Evolutionary conservation across 2,113 vertebrate genomes (phyloP), one percentile per base, ranked within the genome.

Genomic region (Notothenia rossii): DNA sequence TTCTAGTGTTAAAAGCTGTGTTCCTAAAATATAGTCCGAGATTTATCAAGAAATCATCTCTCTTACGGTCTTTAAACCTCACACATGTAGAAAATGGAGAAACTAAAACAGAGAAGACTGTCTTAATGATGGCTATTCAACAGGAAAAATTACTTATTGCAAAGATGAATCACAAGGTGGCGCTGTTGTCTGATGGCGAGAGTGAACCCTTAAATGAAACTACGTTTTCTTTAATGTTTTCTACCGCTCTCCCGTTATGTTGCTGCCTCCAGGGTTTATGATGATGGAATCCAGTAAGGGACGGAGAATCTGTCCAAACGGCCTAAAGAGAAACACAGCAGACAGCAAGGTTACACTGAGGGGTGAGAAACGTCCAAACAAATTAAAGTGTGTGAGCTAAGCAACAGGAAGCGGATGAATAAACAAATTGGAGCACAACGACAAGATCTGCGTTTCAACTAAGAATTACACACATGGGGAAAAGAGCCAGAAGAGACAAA

Each of bases 291-390:
- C 97, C 93, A 99, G 92, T 22, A 98, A 75, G 33, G 97, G 97
- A 77, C 95, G 96, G 84, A 99, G 95, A 33, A 95, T 96, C 94
- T 98, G 97, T 93, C 98, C 98, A 73, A 99, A 98, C 22, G 97
- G 97, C 89, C 97, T 99, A 89, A 13, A 61, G 86, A 91, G 68
- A 86, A 77, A 79, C 60, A 86, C 22, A 86, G 72, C 25, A 77
- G 18, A 80, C 4, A 20, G 43, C 15, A 64, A 5, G 15, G 54
- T 76, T 71, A 83, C 17, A 75, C n/a, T 25, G 29, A 74, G 50
- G 36, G 36, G 62, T 53, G 17, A 11, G 55, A 45, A 55, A 17
- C 5, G 17, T 46, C 2, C 49, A 3, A 51, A 59, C 29, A 51
- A 51, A 65, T 14, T 12, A 54, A 7, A 59, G 20, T 53, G 29